These are phyloP conservation scores for Montipora efflorescens DNA, from an alignment of 64 coral and sea anemone species.

Conservation along the genomic window DNA sequence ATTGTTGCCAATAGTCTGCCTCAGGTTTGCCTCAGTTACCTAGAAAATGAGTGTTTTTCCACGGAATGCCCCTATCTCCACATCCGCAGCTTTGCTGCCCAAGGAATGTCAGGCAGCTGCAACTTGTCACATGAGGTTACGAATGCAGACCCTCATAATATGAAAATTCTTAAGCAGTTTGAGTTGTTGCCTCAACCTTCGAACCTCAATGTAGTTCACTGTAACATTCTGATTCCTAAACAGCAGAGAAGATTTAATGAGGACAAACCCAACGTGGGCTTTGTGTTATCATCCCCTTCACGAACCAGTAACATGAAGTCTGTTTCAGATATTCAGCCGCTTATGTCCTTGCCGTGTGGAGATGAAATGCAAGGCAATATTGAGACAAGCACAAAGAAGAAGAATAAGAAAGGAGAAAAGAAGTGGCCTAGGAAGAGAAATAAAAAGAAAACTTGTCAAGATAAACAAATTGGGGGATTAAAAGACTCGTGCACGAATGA, in stretches of 20 bases:
- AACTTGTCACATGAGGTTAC: conserved; percentile 16
- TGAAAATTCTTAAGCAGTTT: conserved; percentile 22
- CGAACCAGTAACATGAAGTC: background rate
- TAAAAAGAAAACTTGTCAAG: background rate
- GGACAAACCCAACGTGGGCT: background rate
- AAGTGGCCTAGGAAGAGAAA: background rate
- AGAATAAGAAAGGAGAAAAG: background rate
- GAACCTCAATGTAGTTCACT: background rate
- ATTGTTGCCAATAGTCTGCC: conserved; percentile 47
- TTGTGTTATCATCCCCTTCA: background rate
- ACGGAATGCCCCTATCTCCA: conserved; percentile 6
- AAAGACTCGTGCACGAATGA: background rate
- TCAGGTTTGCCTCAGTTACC: conserved; percentile 45
- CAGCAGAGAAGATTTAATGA: background rate
- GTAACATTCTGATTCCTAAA: conserved; percentile 35
- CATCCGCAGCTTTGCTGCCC: background rate
- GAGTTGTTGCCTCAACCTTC: background rate
- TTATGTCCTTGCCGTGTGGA: background rate
- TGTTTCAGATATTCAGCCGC: background rate
- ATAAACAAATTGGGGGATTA: background rate
- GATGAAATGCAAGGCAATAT: background rate
- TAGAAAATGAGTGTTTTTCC: background rate
- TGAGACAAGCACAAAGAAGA: background rate
- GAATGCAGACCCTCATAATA: conserved; percentile 29
- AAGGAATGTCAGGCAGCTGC: conserved; percentile 3